Percentiles rank a stretch among this genome's conserved stretches.
Evolutionary conservation across 2,888 invertebrate species (phyloP).

Genomic region (Anagyrus pseudococci): DNA sequence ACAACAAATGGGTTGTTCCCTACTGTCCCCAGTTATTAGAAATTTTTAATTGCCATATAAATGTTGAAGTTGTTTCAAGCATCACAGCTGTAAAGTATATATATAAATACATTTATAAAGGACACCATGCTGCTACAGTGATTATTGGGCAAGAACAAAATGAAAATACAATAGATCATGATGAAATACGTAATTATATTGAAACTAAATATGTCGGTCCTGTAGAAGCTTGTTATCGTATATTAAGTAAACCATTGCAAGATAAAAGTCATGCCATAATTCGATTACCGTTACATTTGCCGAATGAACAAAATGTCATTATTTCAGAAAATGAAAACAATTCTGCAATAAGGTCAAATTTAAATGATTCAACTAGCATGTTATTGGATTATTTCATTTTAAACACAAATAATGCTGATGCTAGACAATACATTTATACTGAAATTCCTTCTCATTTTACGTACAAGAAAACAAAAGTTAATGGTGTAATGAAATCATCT

Average conservation of each 20-base stretch:
- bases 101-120: constrained; percentile 47
- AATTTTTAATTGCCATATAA: constrained; percentile 46
- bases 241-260: constrained; percentile 33
- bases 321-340: constrained; percentile 3
- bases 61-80: constrained; percentile 47
- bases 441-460: constrained; percentile 28
- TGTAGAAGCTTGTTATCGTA: constrained; percentile 40
- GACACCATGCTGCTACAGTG: no score
- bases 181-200: constrained; percentile 40
- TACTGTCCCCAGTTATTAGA: constrained; percentile 41
- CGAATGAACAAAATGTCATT: constrained; percentile 30
- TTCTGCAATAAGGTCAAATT: background rate
- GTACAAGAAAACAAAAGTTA: constrained; percentile 14
- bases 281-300: constrained; percentile 37
- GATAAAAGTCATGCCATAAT: constrained; percentile 38
- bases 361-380: constrained; percentile 19
- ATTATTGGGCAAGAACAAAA: no score
- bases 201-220: constrained; percentile 40
- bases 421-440: constrained; percentile 27
- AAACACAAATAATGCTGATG: constrained; percentile 26
- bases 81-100: constrained; percentile 47
- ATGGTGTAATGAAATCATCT: background rate
- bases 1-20: constrained; percentile 51
- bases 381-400: constrained; percentile 28
- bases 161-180: constrained; percentile 30